These are phyloP conservation scores for Phrynosoma platyrhinos DNA, from an alignment of 2,113 vertebrate genomes.

Conservation along the genomic window DNA sequence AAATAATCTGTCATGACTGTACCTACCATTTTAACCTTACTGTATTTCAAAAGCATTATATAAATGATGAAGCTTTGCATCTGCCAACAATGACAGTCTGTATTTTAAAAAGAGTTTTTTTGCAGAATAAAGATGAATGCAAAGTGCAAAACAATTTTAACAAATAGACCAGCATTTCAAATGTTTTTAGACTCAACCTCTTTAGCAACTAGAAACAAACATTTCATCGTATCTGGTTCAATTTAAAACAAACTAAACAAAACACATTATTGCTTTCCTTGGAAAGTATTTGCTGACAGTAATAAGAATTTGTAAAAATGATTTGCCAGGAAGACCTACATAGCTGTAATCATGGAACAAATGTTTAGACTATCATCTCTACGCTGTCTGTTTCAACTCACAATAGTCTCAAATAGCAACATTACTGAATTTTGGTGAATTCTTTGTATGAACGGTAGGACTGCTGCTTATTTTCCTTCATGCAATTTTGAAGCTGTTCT, in stretches of 20 bases:
- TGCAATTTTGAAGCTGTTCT: too few species aligned
- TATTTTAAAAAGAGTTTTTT: not conserved
- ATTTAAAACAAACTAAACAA: not conserved
- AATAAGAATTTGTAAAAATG: too few species aligned
- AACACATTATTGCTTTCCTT: not conserved
- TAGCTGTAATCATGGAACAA: too few species aligned
- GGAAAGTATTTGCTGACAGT: not conserved
- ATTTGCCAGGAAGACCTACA: too few species aligned
- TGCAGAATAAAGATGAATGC: not conserved
- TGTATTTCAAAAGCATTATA: not conserved
- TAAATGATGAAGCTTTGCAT: not conserved
- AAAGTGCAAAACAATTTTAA: not conserved
- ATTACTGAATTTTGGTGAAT: too few species aligned
- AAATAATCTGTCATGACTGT: not conserved
- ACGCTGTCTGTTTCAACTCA: too few species aligned
- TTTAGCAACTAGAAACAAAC: constrained; percentile 14
- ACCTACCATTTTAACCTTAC: not conserved
- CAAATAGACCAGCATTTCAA: not conserved
- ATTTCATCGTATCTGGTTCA: constrained; percentile 9
- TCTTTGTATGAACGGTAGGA: too few species aligned
- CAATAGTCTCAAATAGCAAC: too few species aligned
- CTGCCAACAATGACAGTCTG: not conserved
- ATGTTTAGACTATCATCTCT: too few species aligned
- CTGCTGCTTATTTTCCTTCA: too few species aligned
- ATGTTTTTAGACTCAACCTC: not conserved